Percentiles rank a stretch among this genome's conserved stretches.
Evolutionary conservation across 92 coral and sea anemone genomes (phyloP).

Genomic region (Pocillopora grandis): DNA sequence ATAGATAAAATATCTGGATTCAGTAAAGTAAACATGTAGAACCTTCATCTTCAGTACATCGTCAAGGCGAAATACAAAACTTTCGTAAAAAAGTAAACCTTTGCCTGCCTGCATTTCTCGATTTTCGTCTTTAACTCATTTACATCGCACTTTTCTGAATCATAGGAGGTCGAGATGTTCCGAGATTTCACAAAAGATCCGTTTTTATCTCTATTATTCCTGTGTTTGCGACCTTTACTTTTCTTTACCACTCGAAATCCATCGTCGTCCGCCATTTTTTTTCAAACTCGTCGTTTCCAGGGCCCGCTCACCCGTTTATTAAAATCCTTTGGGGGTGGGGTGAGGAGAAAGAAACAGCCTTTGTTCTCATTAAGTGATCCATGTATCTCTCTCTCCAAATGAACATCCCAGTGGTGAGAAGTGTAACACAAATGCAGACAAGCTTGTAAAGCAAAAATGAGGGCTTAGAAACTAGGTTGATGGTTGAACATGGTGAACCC

Average conservation of each 20-base stretch:
- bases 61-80: neutral
- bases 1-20: neutral
- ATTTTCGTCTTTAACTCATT: slow-evolving; percentile 44
- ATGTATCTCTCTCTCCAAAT: no score
- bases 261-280: slow-evolving; percentile 59
- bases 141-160: slow-evolving; percentile 20
- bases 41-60: neutral
- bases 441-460: no score
- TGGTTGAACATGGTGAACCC: no score
- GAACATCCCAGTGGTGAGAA: no score
- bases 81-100: neutral
- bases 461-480: no score
- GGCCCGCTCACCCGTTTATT: neutral
- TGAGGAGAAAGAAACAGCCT: neutral
- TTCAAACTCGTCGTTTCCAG: neutral
- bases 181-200: neutral
- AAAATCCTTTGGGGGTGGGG: neutral
- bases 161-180: neutral
- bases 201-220: slow-evolving; percentile 1
- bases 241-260: slow-evolving; percentile 60
- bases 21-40: neutral
- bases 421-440: no score
- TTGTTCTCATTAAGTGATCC: no score
- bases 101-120: slow-evolving; percentile 44
- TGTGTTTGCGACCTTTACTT: slow-evolving; percentile 45